phyloP scores from a whole-genome alignment of 2,797 vertebrate species.

The Capromys pilorides region DNA sequence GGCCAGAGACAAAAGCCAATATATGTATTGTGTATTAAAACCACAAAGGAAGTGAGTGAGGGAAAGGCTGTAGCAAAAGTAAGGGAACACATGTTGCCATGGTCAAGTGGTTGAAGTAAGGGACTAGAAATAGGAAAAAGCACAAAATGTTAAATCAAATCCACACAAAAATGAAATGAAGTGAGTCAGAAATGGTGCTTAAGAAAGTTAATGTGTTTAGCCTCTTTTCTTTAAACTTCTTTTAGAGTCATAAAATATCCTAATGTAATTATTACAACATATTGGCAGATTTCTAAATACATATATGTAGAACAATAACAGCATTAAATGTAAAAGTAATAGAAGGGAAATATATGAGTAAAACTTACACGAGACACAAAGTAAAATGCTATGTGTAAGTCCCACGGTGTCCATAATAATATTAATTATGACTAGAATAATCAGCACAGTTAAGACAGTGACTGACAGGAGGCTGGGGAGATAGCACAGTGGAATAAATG shows the following conservation, averaged over 20 bases:
- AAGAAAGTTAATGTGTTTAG: background rate
- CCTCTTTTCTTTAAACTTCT: background rate
- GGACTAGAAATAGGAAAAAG: background rate
- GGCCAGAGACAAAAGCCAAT: background rate
- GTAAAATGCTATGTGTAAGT: background rate
- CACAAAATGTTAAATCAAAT: constrained; percentile 14
- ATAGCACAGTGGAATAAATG: too few relatives aligned
- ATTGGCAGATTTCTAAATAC: background rate
- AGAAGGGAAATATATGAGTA: constrained; percentile 13
- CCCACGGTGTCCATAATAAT: background rate
- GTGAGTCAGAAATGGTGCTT: background rate
- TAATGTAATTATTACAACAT: background rate
- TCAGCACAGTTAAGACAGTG: background rate
- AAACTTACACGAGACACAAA: background rate
- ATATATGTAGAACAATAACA: background rate
- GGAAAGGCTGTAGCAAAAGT: background rate
- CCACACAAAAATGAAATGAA: background rate
- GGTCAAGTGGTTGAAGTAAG: background rate
- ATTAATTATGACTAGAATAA: background rate
- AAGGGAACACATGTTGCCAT: background rate
- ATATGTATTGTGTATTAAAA: background rate
- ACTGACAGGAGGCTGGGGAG: too few relatives aligned
- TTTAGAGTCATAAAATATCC: background rate
- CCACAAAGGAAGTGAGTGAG: background rate
- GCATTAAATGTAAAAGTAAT: background rate